These are phyloP conservation scores for Sparus aurata DNA, from an alignment of 2,797 vertebrate species.

Conservation along the genomic window DNA sequence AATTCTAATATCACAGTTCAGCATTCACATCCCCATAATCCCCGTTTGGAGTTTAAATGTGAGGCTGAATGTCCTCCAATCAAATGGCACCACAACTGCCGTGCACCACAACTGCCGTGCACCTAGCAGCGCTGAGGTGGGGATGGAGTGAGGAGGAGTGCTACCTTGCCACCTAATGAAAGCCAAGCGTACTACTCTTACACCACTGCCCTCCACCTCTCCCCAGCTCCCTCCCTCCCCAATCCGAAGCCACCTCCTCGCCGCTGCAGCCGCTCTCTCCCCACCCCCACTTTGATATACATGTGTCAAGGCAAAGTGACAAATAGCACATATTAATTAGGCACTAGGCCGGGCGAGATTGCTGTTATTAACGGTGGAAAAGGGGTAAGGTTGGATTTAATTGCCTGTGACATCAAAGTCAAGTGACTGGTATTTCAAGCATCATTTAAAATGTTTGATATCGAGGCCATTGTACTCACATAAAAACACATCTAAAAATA, in stretches of 20 bases:
- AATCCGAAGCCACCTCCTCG: conserved; percentile 59
- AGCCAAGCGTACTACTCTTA: conserved; percentile 75
- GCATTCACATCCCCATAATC: conserved; percentile 7
- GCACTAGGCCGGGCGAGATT: conserved; percentile 98
- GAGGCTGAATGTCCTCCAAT: conserved; percentile 19
- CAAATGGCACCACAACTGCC: conserved; percentile 49
- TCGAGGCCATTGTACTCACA: conserved; percentile 98
- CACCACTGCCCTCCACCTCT: conserved; percentile 72
- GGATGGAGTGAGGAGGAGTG: conserved; percentile 49
- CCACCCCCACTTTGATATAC: conserved; percentile 95
- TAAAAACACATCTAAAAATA: conserved; percentile 98
- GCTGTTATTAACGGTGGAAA: conserved; percentile 98
- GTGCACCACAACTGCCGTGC: conserved; percentile 61
- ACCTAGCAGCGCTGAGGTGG: conserved; percentile 16
- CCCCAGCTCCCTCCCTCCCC: conserved; percentile 17
- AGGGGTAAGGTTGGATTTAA: conserved; percentile 99
- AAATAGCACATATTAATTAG: conserved; percentile 99
- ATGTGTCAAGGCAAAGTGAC: conserved; percentile 99
- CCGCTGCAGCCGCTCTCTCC: conserved; percentile 70
- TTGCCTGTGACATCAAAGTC: conserved; percentile 99
- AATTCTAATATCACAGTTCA: conserved; percentile 5
- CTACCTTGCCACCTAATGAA: conserved; percentile 90
- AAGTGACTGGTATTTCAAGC: conserved; percentile 99
- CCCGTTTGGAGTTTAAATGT: conserved; percentile 9
- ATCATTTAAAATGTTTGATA: conserved; percentile 99